phyloP scores from a whole-genome alignment of 2,797 vertebrate genomes.

The Hippoglossus hippoglossus region DNA sequence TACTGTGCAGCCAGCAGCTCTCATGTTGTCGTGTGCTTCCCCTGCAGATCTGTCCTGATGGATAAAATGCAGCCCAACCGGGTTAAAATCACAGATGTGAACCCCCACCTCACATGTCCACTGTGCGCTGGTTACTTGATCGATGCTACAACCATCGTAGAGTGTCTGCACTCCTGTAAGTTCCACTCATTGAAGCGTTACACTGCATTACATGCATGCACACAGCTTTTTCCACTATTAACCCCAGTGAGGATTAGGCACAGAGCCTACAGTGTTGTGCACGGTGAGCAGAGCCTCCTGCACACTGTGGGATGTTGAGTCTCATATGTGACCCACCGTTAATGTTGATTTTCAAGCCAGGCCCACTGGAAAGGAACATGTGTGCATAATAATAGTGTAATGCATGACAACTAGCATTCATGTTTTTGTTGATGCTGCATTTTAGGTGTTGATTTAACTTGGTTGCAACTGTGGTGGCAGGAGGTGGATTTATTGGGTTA shows the following conservation, averaged over 20 bases:
- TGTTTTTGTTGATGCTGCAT: neutral
- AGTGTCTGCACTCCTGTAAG: conserved; percentile 97
- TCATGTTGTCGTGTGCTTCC: conserved; percentile 21
- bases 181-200: conserved; percentile 27
- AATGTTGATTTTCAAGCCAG: too few relatives aligned
- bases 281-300: neutral
- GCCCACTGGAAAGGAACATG: too few relatives aligned
- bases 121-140: conserved; percentile 95
- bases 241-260: neutral
- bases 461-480: neutral
- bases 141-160: conserved; percentile 94
- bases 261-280: too few relatives aligned
- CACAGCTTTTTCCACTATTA: neutral
- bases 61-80: conserved; percentile 93
- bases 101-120: conserved; percentile 94
- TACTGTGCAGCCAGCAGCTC: conserved; percentile 3
- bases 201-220: conserved; percentile 14
- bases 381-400: too few relatives aligned
- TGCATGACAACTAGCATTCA: too few relatives aligned
- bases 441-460: neutral
- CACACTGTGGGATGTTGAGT: too few relatives aligned
- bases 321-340: too few relatives aligned
- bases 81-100: conserved; percentile 95
- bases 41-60: conserved; percentile 77
- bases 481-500: neutral